A percentile compares a stretch with the other conserved stretches of the same genome.
Evolutionary conservation across 2,888 invertebrate genomes (phyloP).

Genomic region (Cryptocheilus praepositus): DNA sequence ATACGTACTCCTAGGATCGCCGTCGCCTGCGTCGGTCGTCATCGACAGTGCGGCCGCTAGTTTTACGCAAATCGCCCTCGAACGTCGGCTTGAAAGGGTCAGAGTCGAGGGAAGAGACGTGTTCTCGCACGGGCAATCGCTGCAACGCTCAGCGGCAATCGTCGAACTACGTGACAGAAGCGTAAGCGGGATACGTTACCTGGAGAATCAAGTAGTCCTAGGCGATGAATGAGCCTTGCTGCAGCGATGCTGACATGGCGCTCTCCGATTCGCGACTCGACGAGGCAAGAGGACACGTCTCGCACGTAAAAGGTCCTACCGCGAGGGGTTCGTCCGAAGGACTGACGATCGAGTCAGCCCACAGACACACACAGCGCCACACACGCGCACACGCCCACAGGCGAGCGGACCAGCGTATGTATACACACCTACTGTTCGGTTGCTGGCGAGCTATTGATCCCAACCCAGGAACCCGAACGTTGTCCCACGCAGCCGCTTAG

Average conservation of each 20-base stretch:
- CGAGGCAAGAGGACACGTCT: slow-evolving; percentile 39
- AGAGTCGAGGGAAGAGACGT: no score
- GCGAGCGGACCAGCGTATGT: slow-evolving; percentile 49
- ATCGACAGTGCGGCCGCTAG: no score
- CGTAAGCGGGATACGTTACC: slow-evolving; percentile 54
- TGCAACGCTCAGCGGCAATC: no score
- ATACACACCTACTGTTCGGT: slow-evolving; percentile 70
- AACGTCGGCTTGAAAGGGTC: no score
- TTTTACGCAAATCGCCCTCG: no score
- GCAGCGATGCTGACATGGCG: slow-evolving; percentile 70
- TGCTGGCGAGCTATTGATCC: slow-evolving; percentile 74
- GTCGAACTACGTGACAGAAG: no score
- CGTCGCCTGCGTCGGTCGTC: no score
- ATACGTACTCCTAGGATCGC: no score
- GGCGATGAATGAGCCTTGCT: slow-evolving; percentile 65
- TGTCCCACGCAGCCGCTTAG: slow-evolving; percentile 72
- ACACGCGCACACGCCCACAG: background rate
- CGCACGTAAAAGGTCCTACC: slow-evolving; percentile 65
- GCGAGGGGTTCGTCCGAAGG: slow-evolving; percentile 72
- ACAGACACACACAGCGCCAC: slow-evolving; percentile 11
- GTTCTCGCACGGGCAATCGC: no score
- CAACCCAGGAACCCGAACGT: slow-evolving; percentile 68
- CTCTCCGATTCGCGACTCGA: slow-evolving; percentile 60
- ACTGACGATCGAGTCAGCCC: slow-evolving; percentile 52
- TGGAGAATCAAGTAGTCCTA: slow-evolving; percentile 71